These are phyloP conservation scores for Nannobrachium achirus DNA, from an alignment of 2,113 vertebrate species.

Conservation along the genomic window DNA sequence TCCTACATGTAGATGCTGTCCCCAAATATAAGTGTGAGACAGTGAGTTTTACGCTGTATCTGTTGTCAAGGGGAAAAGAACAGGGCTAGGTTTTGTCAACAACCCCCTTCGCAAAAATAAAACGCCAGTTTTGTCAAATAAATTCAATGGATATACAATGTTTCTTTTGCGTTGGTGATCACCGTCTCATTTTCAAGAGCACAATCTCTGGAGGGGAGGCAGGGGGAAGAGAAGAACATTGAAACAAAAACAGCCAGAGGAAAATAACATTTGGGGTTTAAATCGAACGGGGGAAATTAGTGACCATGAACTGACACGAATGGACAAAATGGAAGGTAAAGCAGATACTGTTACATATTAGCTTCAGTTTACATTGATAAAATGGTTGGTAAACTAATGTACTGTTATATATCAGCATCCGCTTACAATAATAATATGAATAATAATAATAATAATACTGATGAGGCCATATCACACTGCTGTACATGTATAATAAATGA, in stretches of 20 bases:
- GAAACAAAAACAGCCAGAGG: slow-evolving; percentile 4
- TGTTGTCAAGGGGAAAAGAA: slow-evolving; percentile 51
- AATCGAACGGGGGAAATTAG: slow-evolving; percentile 37
- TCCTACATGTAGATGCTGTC: slow-evolving; percentile 80
- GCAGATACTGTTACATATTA: slow-evolving; percentile 6
- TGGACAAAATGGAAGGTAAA: slow-evolving; percentile 32
- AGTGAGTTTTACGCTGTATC: slow-evolving; percentile 61
- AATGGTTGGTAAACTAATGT: slow-evolving; percentile 47
- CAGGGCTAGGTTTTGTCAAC: too few species aligned
- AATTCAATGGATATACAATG: slow-evolving; percentile 35
- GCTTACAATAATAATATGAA: slow-evolving; percentile 29
- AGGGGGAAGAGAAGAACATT: neutral
- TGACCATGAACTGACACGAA: neutral
- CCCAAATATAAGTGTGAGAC: slow-evolving; percentile 73
- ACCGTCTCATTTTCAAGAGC: slow-evolving; percentile 35
- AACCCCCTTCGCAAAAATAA: slow-evolving; percentile 15
- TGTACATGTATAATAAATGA: slow-evolving; percentile 59
- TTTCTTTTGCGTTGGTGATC: slow-evolving; percentile 23
- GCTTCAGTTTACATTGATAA: too few species aligned
- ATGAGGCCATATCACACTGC: slow-evolving; percentile 43
- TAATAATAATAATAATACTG: slow-evolving; percentile 27
- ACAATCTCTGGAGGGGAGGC: slow-evolving; percentile 25
- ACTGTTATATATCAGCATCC: slow-evolving; percentile 59
- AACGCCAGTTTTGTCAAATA: slow-evolving; percentile 7
- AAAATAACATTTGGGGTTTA: slow-evolving; percentile 36